A percentile compares a stretch with the other conserved stretches of the same genome.
Conservation (phyloP, 37 sponge, comb jelly and placozoan species). For the Bolinopsis microptera region DNA sequence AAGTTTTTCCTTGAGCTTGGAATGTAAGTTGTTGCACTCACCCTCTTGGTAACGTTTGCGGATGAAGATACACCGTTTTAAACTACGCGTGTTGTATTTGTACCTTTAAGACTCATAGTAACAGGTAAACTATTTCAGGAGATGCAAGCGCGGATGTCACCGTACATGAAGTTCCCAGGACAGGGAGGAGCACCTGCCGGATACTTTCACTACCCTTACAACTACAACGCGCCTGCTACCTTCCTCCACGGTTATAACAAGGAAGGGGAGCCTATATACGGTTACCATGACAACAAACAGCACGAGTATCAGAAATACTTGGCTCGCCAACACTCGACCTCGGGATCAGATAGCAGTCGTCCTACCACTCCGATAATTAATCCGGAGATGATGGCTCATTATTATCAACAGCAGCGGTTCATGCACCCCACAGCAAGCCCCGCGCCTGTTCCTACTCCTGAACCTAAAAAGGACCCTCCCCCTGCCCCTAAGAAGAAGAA, state of each 20-base stretch:
- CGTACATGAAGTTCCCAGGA: constrained; percentile 18
- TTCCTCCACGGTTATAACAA: constrained; percentile 38
- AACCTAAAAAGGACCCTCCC: background rate
- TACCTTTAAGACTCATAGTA: too few relatives aligned
- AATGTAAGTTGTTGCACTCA: too few relatives aligned
- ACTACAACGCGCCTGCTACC: background rate
- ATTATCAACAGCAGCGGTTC: constrained; percentile 28
- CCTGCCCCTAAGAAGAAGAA: constrained; percentile 1
- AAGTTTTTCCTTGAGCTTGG: too few relatives aligned
- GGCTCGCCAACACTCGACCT: background rate
- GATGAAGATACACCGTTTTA: too few relatives aligned
- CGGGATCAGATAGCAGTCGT: background rate
- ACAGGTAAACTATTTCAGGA: background rate
- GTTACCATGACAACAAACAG: constrained; percentile 21
- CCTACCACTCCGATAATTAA: background rate
- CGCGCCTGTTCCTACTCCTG: background rate
- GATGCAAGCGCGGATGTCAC: constrained; percentile 43
- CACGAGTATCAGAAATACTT: constrained; percentile 23
- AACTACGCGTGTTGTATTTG: too few relatives aligned
- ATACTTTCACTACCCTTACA: constrained; percentile 39
- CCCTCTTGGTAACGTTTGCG: too few relatives aligned
- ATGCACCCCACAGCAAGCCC: background rate
- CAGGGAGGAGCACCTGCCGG: background rate
- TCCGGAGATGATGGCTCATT: constrained; percentile 15
- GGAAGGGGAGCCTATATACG: constrained; percentile 42